These are phyloP conservation scores for Athene noctua DNA, from an alignment of 2,113 vertebrate species.

Conservation along the genomic window DNA sequence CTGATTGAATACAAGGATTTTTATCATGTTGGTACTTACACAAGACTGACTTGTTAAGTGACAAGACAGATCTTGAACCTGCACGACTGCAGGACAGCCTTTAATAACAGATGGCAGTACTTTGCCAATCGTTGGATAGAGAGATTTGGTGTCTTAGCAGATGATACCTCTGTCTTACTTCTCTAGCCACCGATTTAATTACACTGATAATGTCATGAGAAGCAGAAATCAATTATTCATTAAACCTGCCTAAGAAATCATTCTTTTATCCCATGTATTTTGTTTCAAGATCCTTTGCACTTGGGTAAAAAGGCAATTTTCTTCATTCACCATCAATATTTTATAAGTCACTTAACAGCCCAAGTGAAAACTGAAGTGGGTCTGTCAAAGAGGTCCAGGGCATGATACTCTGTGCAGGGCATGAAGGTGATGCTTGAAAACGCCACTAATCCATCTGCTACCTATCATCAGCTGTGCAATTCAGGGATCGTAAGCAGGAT, in stretches of 20 bases:
- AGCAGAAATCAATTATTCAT: conserved; percentile 58
- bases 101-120: conserved; percentile 28
- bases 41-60: neutral
- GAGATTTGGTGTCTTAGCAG: conserved; percentile 39
- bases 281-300: conserved; percentile 64
- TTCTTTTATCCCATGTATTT: conserved; percentile 24
- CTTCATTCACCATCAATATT: conserved; percentile 10
- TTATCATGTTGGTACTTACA: neutral
- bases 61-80: neutral
- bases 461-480: neutral
- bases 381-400: neutral
- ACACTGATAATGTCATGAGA: conserved; percentile 22
- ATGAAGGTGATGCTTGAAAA: neutral
- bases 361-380: neutral
- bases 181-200: conserved; percentile 55
- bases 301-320: conserved; percentile 24
- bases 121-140: conserved; percentile 7
- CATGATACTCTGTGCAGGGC: neutral
- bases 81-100: neutral
- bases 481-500: neutral
- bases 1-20: neutral
- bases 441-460: neutral
- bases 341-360: conserved; percentile 29
- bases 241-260: conserved; percentile 1
- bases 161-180: conserved; percentile 41